Conservation (phyloP, 2,797 vertebrate genomes). For the Dryobates pubescens region DNA sequence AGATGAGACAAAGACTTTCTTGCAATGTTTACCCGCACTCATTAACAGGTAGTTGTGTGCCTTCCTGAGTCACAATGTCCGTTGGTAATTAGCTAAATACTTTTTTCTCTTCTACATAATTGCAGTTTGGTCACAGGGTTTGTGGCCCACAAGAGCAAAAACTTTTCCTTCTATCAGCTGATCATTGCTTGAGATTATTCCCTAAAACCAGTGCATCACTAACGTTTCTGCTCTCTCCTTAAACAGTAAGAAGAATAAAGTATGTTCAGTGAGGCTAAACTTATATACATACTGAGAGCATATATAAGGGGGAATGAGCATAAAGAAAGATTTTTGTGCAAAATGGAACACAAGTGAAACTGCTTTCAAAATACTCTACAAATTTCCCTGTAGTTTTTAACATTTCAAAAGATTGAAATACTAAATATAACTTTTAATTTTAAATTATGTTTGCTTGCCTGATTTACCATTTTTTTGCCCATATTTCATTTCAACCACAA, state of each 20-base stretch:
- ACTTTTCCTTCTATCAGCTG: too few species aligned
- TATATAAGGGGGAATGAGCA: background rate
- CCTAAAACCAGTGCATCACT: too few species aligned
- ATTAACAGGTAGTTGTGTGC: too few species aligned
- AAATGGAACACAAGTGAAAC: background rate
- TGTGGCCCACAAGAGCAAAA: too few species aligned
- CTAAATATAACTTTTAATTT: background rate
- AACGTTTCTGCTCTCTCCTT: background rate
- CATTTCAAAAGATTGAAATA: background rate
- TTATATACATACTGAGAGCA: background rate
- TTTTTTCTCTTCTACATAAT: too few species aligned
- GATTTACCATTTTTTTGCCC: background rate
- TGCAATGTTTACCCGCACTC: too few species aligned
- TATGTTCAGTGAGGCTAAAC: background rate
- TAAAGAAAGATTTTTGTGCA: background rate
- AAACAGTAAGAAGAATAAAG: background rate
- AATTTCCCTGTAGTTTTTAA: background rate
- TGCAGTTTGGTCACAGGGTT: too few species aligned
- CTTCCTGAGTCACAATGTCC: too few species aligned
- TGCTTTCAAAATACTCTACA: background rate
- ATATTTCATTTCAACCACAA: background rate
- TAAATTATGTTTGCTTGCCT: rapidly evolving
- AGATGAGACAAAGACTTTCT: too few species aligned
- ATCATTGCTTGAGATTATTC: too few species aligned
- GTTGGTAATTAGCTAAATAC: too few species aligned